Base-by-base conservation (phyloP, 1,140 invertebrate genomes). In the Papilio polytes region DNA sequence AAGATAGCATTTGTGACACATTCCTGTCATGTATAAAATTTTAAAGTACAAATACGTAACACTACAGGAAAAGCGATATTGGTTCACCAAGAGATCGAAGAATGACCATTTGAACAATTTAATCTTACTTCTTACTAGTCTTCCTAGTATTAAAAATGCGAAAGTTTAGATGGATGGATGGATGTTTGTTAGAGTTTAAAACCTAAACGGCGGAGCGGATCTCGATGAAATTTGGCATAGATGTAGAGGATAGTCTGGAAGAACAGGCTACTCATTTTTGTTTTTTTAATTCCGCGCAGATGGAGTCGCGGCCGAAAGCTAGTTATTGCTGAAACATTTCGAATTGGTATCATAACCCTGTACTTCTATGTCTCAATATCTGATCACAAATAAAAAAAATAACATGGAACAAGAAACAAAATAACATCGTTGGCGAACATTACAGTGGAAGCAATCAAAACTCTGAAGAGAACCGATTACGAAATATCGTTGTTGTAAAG, bases 361-460 rank as follows among this genome's bases (percentile, higher is more conserved):
- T 59, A 0, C 3, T 70, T 46, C 26, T 59, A 56, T 31, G 3
- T 48, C 4, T 41, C 20, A 79, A 46, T 18, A 70, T 63, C 59
- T n/a, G 26, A 63, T 13, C 59, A 70, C 10, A 70, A 70, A 70
- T 26, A 26, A 51, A n/a, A 18, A 22, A 26, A 53, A 74, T 1
- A 79, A 74, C 9, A 74, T 36, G 53, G 56, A 41, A 66, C 70
- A 82, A 82, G 26, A 74, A 78, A 85, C 76, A 86, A 53, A 78
- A 85, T 74, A 81, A 83, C n/a, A 78, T 41, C 20, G 53, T 83
- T 78, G 66, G 77, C 76, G 81, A 88, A 84, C 85, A 88, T 89
- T 86, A 89, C 84, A 83, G 73, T 77, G 84, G 85, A 90, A 91
- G 84, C 86, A 89, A 91, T 91, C 89, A 89, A 87, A 90, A 90